phyloP scores from a whole-genome alignment of 1,140 invertebrate genomes.

The Penaeus japonicus region DNA sequence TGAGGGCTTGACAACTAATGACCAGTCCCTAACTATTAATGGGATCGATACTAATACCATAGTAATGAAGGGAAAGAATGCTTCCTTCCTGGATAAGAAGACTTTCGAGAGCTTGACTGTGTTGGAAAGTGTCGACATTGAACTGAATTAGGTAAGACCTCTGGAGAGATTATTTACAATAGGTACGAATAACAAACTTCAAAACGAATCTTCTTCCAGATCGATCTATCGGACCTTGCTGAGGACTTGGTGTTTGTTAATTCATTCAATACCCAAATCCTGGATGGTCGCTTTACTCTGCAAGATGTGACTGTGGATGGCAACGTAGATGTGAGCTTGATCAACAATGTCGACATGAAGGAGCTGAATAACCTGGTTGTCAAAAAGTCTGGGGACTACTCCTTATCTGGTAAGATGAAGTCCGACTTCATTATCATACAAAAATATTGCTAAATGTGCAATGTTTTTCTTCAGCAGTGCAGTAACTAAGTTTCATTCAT shows the following conservation, averaged over 20 bases:
- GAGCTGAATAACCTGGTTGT: background rate
- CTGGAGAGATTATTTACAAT: too few species aligned
- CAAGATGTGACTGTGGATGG: background rate
- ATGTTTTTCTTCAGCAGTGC: too few species aligned
- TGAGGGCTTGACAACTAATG: background rate
- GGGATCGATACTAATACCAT: conserved; percentile 9
- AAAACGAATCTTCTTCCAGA: background rate
- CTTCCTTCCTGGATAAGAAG: conserved; percentile 8
- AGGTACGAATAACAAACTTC: too few species aligned
- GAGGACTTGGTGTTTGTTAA: background rate
- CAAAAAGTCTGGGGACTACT: conserved; percentile 10
- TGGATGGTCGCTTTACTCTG: background rate
- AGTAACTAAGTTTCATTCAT: too few species aligned
- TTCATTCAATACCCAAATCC: background rate
- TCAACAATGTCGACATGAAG: conserved; percentile 4
- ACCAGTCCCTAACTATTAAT: background rate
- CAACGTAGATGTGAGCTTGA: background rate
- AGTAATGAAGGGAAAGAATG: background rate
- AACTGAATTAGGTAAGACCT: conserved; percentile 14
- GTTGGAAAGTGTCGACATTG: background rate
- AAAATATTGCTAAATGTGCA: too few species aligned
- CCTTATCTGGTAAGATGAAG: conserved; percentile 14
- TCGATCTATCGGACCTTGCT: background rate
- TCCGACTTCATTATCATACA: too few species aligned
- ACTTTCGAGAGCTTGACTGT: background rate